Percentiles rank a stretch among this genome's conserved stretches.
Evolutionary conservation across 92 coral and sea anemone genomes (phyloP).

Genomic region (Paragorgia papillata): DNA sequence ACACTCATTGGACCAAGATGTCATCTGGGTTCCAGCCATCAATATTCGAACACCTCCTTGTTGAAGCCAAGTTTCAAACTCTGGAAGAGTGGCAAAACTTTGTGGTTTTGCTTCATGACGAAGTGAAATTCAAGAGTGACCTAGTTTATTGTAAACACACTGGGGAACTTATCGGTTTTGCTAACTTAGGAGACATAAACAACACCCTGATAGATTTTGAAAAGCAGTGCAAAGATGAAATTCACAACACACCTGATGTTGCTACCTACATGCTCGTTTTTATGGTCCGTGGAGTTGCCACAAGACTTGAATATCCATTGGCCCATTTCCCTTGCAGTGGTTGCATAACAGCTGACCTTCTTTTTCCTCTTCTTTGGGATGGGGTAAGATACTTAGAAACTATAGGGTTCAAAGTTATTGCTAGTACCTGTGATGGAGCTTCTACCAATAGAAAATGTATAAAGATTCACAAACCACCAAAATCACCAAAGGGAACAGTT

Average conservation of each 20-base stretch:
- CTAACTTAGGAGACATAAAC: slow-evolving; percentile 37
- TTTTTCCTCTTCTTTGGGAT: slow-evolving; percentile 34
- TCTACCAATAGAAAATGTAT: slow-evolving; percentile 11
- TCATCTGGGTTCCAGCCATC: slow-evolving; percentile 32
- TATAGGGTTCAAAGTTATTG: slow-evolving; percentile 11
- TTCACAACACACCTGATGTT: neutral
- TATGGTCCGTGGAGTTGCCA: slow-evolving; percentile 45
- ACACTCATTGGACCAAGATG: slow-evolving; percentile 44
- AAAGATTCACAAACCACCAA: slow-evolving; percentile 9
- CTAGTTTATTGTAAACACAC: slow-evolving; percentile 46
- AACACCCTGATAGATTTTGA: slow-evolving; percentile 18
- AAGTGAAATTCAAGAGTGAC: too few species aligned
- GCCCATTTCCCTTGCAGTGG: slow-evolving; percentile 33
- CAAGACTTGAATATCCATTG: slow-evolving; percentile 30
- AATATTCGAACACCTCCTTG: slow-evolving; percentile 24
- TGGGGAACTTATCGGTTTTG: slow-evolving; percentile 50
- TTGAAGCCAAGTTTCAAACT: neutral
- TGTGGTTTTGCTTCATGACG: slow-evolving; percentile 41
- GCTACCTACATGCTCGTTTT: slow-evolving; percentile 38
- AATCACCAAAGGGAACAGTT: neutral
- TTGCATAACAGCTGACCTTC: slow-evolving; percentile 10
- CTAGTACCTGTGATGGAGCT: slow-evolving; percentile 32
- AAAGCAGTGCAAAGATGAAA: slow-evolving; percentile 5
- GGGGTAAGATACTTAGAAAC: slow-evolving; percentile 10
- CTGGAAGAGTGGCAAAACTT: slow-evolving; percentile 39